Base-by-base conservation (phyloP, 2,888 invertebrate genomes). In the Andrena chrysosceles region DNA sequence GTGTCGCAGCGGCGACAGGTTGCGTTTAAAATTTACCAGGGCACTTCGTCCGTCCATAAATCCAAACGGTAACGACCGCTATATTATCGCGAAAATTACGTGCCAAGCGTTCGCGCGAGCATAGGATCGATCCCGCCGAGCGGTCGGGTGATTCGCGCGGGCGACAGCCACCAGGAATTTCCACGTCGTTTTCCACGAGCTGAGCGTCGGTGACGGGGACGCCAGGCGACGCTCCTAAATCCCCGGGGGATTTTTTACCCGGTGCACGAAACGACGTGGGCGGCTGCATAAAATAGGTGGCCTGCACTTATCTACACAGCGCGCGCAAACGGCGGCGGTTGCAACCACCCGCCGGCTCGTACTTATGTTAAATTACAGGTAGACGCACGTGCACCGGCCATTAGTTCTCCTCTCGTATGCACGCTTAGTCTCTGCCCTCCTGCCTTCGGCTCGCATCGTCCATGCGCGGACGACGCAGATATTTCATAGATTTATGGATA, bases 281-380 rank as follows among this genome's bases (percentile, higher is more conserved):
- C 72, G 79, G 79, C 20, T 75, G 72, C 85, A 87, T 83, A 86
- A 86, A 86, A 56, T 85, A 85, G 77, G 54, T 67, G 74, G 77
- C 20, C 69, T 67, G 59, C 75, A 75, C 77, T 86, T 87, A 85
- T 87, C 79, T 72, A 52, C 64, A 59, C 64, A 48, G 10, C 59
- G 73, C 67, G 77, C 73, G 33, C 83, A 59, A 73, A 64, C 77
- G 60, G 48, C 31, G 54, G 29, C 60, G 54, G 62, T 67, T 26
- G 68, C 72, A 48, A 78, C 84, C 66, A 74, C 52, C 78, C 48
- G 62, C 56, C 68, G 56, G 56, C 77, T 76, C 74, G 77, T 88
- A 86, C 71, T 86, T 84, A 75, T 71, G 86, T 85, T 85, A 90
- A 89, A 90, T 86, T 89, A 86, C 86, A 77, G 87, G 83, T 81